Evolutionary conservation across 1,140 invertebrate species (phyloP).

Genomic region (Heterodera schachtii): DNA sequence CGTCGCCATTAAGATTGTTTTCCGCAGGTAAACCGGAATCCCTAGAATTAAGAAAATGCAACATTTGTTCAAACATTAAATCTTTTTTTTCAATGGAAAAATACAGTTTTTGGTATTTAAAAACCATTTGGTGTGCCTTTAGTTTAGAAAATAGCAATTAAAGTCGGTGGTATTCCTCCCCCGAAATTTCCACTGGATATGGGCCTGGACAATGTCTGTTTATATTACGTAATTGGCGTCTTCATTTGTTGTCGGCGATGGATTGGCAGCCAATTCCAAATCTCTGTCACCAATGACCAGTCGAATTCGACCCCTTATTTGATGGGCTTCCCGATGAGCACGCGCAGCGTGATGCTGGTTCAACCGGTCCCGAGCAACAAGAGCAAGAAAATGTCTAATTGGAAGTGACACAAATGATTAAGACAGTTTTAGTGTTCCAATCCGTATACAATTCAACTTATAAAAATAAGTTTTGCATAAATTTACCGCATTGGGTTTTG

Average conservation of each 20-base stretch:
- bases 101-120: no score
- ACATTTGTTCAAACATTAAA: no score
- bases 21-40: neutral
- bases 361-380: slow-evolving; percentile 18
- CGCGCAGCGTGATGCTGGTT: slow-evolving; percentile 18
- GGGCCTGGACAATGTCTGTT: neutral
- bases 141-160: no score
- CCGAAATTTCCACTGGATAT: no score
- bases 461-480: neutral
- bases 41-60: neutral
- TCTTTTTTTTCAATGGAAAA: no score
- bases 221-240: neutral
- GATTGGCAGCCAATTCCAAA: neutral
- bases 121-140: no score
- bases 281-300: neutral
- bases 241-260: neutral
- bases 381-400: slow-evolving; percentile 16
- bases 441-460: neutral
- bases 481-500: neutral
- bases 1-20: neutral
- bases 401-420: no score
- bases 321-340: slow-evolving; percentile 4
- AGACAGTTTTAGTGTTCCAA: no score
- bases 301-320: slow-evolving; percentile 5
- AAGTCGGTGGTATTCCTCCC: no score